Base-by-base conservation (phyloP, 2,797 vertebrate genomes). In the Sciaenops ocellatus region DNA sequence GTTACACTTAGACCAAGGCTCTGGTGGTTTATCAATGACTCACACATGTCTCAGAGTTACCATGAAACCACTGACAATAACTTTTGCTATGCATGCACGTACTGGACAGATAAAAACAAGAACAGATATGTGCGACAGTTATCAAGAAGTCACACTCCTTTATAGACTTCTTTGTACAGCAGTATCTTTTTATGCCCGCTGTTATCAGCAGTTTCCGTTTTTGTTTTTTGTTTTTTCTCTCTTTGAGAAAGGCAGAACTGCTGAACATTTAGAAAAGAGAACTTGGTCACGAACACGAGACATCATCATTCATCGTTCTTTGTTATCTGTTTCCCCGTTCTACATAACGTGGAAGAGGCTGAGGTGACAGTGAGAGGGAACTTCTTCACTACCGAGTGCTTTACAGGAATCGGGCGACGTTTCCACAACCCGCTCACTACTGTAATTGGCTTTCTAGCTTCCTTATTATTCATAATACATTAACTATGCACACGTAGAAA, bases 281-380 rank as follows among this genome's bases (percentile, higher is more conserved):
- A 90, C 79, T 82, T 42, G 30, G 11, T 72, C 12, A 50, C 46
- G 26, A 63, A 63, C 46, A 69, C n/a, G 4, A n/a, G 60, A 70
- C 44, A 17, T 47, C 30, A 60, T 16, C 54, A 8, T 78, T 62
- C 55, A 76, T 48, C 62, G 8, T 17, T 69, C 61, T 70, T 73
- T 78, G 68, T 80, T 86, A 77, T 82, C 68, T 79, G 42, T 83
- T 91, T 90, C 87, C 85, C 68, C 85, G 65, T 92, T 90, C 82
- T 78, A 51, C 17, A 11, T 76, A 79, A 82, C 76, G 76, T 85
- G 81, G 85, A 89, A 87, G 74, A 20, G 44, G 28, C 17, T 69
- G 61, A 77, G 62, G 47, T 44, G 38, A 76, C 7, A 44, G 68
- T 26, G 38, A 80, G 16, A 62, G 67, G 78, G 85, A 90, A 69